Evolutionary conservation across 92 coral and sea anemone species (phyloP), one percentile per base, ranked within the genome.

Genomic region (Hydrozoanthus gracilis): DNA sequence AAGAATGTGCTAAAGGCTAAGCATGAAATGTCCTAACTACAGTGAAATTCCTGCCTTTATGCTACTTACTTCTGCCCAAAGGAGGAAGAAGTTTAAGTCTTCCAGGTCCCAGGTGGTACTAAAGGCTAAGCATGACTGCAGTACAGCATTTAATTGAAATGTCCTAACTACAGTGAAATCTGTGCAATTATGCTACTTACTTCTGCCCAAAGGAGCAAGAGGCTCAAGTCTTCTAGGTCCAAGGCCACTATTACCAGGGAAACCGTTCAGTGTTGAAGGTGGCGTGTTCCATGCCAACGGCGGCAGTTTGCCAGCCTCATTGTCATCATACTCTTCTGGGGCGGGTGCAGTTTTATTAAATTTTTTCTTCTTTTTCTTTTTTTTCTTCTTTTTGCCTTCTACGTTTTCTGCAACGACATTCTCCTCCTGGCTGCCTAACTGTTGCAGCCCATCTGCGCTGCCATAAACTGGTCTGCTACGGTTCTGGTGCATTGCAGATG

Each of bases 251-350:
- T 86, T 91, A 20, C 92, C 95, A 15, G 98, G 92, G 69, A 94
- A 91, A 20, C 98, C 98, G 84, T 96, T 94, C 51, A 96, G 71
- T 65, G 92, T 86, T 15, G 93, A 50, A 2, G 96, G 82, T 0
- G 94, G 96, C 7, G 93, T 84, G 8, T 78, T 93, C 98, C 98
- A 96, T 12, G 98, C 98, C 8, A 87, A 79, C 4, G 87, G 86
- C 3, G 93, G 91, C 51, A 89, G 71, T 7, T 72, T 39, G 16
- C 84, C 77, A 39, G 79, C 75, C 8, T 35, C 50, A 12, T 83
- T 82, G 7, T 79, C 93, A 6, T 35, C 78, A 3, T 79, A 90
- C 52, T 92, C 92, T 51, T 82, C 90, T 14, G 88, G 90, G 14
- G 93, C 89, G 14, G 96, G 98, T 14, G 95, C 94, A 45, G 93